Evolutionary conservation across 1,140 invertebrate species (phyloP).

Genomic region (Paracyclopina nana): DNA sequence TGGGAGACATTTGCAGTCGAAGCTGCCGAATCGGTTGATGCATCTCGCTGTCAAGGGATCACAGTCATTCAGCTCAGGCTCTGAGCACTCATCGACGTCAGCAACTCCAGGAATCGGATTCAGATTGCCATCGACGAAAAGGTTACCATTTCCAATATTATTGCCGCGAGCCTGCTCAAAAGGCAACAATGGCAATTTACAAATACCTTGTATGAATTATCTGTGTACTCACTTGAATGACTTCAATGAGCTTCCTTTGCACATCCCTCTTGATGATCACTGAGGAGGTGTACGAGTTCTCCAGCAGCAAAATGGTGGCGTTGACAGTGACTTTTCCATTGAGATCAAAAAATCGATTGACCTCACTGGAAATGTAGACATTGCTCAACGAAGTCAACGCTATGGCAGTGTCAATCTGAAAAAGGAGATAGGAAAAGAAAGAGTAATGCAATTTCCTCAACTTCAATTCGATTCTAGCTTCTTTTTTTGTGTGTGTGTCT

Average conservation of each 20-base stretch:
- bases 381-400: slow-evolving; percentile 70
- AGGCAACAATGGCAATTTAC: no score
- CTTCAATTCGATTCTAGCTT: background rate
- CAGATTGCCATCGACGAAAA: slow-evolving; percentile 55
- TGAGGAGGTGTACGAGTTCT: slow-evolving; percentile 42
- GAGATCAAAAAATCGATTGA: slow-evolving; percentile 57
- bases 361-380: slow-evolving; percentile 52
- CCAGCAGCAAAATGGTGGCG: slow-evolving; percentile 51
- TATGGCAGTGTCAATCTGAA: slow-evolving; percentile 62
- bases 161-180: slow-evolving; percentile 41
- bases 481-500: background rate
- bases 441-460: background rate
- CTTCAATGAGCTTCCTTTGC: slow-evolving; percentile 58
- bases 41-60: slow-evolving; percentile 57
- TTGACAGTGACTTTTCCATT: slow-evolving; percentile 49
- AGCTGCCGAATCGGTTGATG: slow-evolving; percentile 71
- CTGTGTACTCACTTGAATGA: slow-evolving; percentile 34
- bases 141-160: slow-evolving; percentile 59
- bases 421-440: slow-evolving; percentile 17
- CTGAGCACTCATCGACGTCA: slow-evolving; percentile 77
- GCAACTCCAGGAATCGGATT: slow-evolving; percentile 45
- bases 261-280: slow-evolving; percentile 42
- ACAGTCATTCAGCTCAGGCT: slow-evolving; percentile 72
- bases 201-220: no score
- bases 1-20: slow-evolving; percentile 53